Base-by-base conservation (phyloP, 2,888 invertebrate genomes). In the Drosophila formosana region DNA sequence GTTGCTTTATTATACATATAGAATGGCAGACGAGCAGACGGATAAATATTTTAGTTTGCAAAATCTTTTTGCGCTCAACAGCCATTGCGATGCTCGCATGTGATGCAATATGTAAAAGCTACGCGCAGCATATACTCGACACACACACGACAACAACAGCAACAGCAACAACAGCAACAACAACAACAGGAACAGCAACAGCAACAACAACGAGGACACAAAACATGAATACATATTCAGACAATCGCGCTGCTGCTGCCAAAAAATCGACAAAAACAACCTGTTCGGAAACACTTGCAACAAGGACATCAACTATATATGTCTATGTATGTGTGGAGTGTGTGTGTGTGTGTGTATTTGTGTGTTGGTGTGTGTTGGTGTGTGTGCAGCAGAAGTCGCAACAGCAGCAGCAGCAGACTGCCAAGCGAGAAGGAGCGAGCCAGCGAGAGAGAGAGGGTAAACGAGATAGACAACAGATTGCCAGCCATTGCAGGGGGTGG, bases 241-340 rank as follows among this genome's bases (percentile, higher is more conserved):
- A 88, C 87, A 88, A 90, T 88, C 79, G 75, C 89, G 88, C 86
- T 85, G 82, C 58, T 75, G 69, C 80, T 79, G 85, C 90, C 90
- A 90, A 85, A 89, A 90, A 90, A 91, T 90, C 91, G 90, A 91
- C 91, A 90, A 90, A 91, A 91, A 90, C 89, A 90, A 90, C 89
- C 89, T 90, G 89, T 91, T 90, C 90, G 86, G 90, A 87, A 90
- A 90, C 89, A 90, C 89, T 90, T 91, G 89, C 91, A 90, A 80
- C 90, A 87, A 89, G 89, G 89, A 86, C 73, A 79, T 84, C 90
- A 90, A 69, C 56, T 70, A 62, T 70, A 66, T 64, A 56, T 60
- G n/a, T 47, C n/a, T 55, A 28, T 43, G 18, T 34, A 11, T 34
- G 6, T 46, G 34, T 34, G 25, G 25, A 5, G 34, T 26, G n/a